Evolutionary conservation across 2,113 vertebrate genomes (phyloP).

Genomic region (Lamprologus callipterus): DNA sequence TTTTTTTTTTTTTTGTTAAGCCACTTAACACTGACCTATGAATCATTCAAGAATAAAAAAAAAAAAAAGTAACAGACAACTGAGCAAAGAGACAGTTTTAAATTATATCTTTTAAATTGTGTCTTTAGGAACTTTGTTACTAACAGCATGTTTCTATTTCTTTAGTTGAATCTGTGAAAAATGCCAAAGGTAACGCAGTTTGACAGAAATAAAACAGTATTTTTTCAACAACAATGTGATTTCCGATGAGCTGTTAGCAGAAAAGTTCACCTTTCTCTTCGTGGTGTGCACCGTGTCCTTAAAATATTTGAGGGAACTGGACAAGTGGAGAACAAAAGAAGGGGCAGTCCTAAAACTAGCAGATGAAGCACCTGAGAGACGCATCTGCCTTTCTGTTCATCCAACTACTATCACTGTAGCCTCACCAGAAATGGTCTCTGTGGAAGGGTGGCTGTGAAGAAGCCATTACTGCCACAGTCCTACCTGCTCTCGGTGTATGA

Average conservation of each 20-base stretch:
- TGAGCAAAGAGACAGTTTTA: not conserved
- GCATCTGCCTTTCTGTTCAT: not conserved
- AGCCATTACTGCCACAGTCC: not conserved
- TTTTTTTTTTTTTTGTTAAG: not conserved
- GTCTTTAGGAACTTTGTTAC: not conserved
- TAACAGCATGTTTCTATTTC: not conserved
- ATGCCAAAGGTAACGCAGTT: not conserved
- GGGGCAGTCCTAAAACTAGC: accelerated
- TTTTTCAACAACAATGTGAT: not conserved
- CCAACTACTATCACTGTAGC: not conserved
- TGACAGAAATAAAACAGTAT: not conserved
- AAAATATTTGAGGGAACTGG: not conserved
- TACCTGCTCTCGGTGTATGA: not conserved
- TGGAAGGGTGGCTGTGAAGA: not conserved
- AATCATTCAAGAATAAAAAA: not conserved
- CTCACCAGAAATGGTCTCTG: not conserved
- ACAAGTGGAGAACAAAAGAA: not conserved
- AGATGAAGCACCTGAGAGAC: not conserved
- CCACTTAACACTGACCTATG: not conserved
- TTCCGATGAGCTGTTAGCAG: not conserved
- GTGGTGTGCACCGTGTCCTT: not conserved
- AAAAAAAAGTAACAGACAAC: not conserved
- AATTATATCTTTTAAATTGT: not conserved
- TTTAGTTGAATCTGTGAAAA: not conserved
- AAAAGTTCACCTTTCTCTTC: not conserved